Percentiles rank a stretch among this genome's conserved stretches.
Evolutionary conservation across 2,797 vertebrate species (phyloP).

Genomic region (Melopsittacus undulatus): DNA sequence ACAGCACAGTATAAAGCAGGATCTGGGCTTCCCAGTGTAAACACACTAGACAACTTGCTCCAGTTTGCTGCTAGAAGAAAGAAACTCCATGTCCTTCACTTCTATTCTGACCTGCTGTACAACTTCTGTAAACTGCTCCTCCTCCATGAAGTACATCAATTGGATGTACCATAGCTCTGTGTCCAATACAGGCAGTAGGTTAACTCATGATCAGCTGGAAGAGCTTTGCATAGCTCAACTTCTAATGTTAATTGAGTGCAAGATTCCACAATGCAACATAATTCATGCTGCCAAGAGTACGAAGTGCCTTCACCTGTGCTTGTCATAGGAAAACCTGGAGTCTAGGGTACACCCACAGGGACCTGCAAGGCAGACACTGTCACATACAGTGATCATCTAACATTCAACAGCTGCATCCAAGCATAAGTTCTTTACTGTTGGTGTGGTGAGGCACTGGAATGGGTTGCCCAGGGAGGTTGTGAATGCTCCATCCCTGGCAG

Average conservation of each 20-base stretch:
- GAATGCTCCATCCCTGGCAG: background rate
- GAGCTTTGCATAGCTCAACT: background rate
- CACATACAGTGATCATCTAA: background rate
- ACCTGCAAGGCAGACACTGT: background rate
- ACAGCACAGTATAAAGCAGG: background rate
- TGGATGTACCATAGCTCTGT: background rate
- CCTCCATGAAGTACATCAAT: background rate
- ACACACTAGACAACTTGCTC: accelerated
- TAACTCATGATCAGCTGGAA: background rate
- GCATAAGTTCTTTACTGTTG: background rate
- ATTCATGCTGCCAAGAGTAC: background rate
- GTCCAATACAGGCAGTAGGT: background rate
- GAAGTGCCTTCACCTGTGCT: background rate
- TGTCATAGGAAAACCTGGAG: background rate
- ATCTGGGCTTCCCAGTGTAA: background rate
- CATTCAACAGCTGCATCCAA: background rate
- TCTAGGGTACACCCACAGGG: background rate
- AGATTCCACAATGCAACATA: background rate
- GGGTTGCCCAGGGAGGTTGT: background rate
- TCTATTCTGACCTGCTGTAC: background rate
- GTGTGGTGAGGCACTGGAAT: background rate
- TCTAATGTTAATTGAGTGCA: background rate
- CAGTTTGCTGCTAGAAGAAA: background rate
- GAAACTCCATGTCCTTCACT: background rate
- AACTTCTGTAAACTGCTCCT: background rate